Evolutionary conservation across 2,888 invertebrate species (phyloP).

Genomic region (Troides oblongomaculatus): DNA sequence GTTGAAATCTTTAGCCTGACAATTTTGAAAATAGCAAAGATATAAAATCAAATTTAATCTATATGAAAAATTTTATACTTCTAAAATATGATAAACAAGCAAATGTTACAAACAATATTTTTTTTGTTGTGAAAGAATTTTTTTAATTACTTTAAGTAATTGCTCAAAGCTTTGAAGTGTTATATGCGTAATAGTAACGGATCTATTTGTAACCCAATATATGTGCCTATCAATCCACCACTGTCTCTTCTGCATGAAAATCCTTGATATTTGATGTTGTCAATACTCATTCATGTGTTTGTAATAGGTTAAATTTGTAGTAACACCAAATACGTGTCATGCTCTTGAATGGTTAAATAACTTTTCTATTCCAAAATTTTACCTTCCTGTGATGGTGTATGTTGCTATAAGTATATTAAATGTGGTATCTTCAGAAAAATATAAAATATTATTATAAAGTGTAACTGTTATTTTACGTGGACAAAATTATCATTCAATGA

Average conservation of each 20-base stretch:
- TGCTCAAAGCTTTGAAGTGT: constrained; percentile 62
- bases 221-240: constrained; percentile 13
- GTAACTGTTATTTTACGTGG: constrained; percentile 76
- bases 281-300: constrained; percentile 59
- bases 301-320: constrained; percentile 64
- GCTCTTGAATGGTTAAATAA: constrained; percentile 54
- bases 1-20: constrained; percentile 61
- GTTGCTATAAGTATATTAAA: constrained; percentile 68
- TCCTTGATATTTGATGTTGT: constrained; percentile 36
- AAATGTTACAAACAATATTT: constrained; percentile 28
- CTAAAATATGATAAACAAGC: constrained; percentile 50
- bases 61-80: constrained; percentile 65
- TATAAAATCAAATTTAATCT: constrained; percentile 45
- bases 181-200: constrained; percentile 31
- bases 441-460: constrained; percentile 55
- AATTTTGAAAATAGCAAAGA: constrained; percentile 50
- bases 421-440: constrained; percentile 68
- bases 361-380: constrained; percentile 76
- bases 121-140: constrained; percentile 39
- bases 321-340: constrained; percentile 64
- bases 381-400: constrained; percentile 77
- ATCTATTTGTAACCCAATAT: constrained; percentile 21
- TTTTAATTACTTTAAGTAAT: constrained; percentile 49
- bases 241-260: constrained; percentile 35
- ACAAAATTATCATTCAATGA: constrained; percentile 66